Evolutionary conservation across 2,888 invertebrate species (phyloP).

Genomic region (Griposia aprilina): DNA sequence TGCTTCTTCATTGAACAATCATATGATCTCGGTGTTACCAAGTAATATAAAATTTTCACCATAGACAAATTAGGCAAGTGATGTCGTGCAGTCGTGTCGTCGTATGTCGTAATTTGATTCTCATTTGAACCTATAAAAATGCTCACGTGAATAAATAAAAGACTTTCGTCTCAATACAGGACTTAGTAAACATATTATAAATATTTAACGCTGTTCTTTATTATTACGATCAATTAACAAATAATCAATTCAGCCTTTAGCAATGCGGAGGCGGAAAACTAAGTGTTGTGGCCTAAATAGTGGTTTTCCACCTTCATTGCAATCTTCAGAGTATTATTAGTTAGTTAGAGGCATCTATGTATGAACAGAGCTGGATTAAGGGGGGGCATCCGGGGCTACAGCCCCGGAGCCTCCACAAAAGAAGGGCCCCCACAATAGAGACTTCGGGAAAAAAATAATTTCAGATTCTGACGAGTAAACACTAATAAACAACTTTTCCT

Average conservation of each 20-base stretch:
- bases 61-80: conserved; percentile 59
- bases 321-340: background rate
- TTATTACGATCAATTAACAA: background rate
- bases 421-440: too few species aligned
- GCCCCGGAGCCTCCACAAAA: too few species aligned
- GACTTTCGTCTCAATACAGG: background rate
- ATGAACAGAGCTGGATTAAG: too few species aligned
- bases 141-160: background rate
- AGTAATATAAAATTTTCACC: conserved; percentile 55
- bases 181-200: background rate
- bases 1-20: conserved; percentile 90
- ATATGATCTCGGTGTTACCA: conserved; percentile 89
- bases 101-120: conserved; percentile 17
- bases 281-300: background rate
- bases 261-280: background rate
- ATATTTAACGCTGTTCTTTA: background rate
- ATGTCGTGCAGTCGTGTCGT: background rate
- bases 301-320: background rate
- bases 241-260: background rate
- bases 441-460: too few species aligned
- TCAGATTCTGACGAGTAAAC: too few species aligned
- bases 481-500: too few species aligned
- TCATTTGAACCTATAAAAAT: background rate
- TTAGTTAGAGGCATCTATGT: background rate
- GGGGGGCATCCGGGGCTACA: too few species aligned